These are phyloP conservation scores for Teinopalpus imperialis DNA, from an alignment of 2,888 invertebrate genomes.

Conservation along the genomic window DNA sequence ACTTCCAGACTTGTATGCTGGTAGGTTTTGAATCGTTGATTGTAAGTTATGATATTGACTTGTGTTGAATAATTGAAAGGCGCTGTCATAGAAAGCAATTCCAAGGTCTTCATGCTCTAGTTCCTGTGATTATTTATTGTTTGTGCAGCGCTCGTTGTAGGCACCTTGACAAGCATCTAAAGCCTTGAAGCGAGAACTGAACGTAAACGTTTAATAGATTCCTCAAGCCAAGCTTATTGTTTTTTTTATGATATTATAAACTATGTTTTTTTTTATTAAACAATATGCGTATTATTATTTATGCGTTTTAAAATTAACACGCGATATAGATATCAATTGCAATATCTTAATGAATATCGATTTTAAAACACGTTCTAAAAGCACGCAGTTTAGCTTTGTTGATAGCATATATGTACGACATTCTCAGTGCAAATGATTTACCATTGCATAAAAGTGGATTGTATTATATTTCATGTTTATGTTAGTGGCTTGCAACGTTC, in stretches of 20 bases:
- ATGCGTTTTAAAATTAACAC: background rate
- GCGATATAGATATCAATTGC: too few relatives aligned
- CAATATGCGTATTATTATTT: background rate
- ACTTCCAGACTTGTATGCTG: slow-evolving; percentile 70
- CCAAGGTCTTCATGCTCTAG: slow-evolving; percentile 62
- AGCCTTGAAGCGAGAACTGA: slow-evolving; percentile 10
- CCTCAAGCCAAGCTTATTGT: too few relatives aligned
- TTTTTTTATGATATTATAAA: too few relatives aligned
- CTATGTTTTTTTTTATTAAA: too few relatives aligned
- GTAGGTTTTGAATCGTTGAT: slow-evolving; percentile 51
- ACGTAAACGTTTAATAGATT: too few relatives aligned
- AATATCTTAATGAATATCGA: too few relatives aligned
- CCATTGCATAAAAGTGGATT: slow-evolving; percentile 30
- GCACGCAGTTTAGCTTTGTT: too few relatives aligned
- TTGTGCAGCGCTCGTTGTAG: slow-evolving; percentile 19
- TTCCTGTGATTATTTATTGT: slow-evolving; percentile 41
- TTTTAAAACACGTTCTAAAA: too few relatives aligned
- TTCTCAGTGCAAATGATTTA: too few relatives aligned
- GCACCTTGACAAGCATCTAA: slow-evolving; percentile 10
- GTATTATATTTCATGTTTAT: slow-evolving; percentile 28
- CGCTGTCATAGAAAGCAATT: slow-evolving; percentile 45
- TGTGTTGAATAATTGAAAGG: slow-evolving; percentile 43
- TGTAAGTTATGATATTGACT: slow-evolving; percentile 44
- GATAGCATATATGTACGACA: too few relatives aligned
- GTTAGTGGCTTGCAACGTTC: slow-evolving; percentile 28